Percentiles rank a stretch among this genome's conserved stretches.
These are phyloP conservation scores for Geococcyx californianus DNA, from an alignment of 2,113 vertebrate species.

Conservation along the genomic window DNA sequence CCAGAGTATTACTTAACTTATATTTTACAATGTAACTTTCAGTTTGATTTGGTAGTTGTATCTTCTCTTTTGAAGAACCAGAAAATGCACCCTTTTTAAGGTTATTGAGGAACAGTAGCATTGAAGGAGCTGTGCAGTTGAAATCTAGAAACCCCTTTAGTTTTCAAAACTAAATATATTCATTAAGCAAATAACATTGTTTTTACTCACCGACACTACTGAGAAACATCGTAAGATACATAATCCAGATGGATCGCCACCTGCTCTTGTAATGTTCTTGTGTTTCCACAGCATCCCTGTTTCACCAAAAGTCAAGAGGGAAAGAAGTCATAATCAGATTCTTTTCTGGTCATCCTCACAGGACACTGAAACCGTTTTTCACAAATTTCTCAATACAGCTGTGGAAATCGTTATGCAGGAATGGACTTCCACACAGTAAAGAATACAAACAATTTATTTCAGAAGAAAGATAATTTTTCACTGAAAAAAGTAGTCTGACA, in stretches of 20 bases:
- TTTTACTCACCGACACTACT: constrained; percentile 92
- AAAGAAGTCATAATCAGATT: neutral
- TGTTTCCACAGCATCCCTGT: constrained; percentile 72
- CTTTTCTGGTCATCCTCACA: neutral
- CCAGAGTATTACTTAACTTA: neutral
- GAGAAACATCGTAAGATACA: constrained; percentile 98
- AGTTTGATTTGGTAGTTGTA: neutral
- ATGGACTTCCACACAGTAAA: neutral
- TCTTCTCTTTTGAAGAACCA: neutral
- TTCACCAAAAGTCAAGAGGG: constrained; percentile 56
- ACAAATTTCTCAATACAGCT: neutral
- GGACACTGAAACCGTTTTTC: neutral
- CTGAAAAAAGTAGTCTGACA: neutral
- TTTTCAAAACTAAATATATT: neutral
- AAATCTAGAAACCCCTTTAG: neutral
- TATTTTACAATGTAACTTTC: neutral
- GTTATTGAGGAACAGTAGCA: neutral
- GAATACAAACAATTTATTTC: neutral
- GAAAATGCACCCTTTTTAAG: neutral
- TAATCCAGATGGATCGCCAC: constrained; percentile 92
- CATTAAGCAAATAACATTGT: neutral
- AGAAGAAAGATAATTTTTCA: neutral
- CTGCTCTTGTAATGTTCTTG: constrained; percentile 80
- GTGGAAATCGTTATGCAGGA: neutral
- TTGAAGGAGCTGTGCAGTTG: neutral